phyloP scores from a whole-genome alignment of 2,113 vertebrate species.

The Desmodus rotundus region DNA sequence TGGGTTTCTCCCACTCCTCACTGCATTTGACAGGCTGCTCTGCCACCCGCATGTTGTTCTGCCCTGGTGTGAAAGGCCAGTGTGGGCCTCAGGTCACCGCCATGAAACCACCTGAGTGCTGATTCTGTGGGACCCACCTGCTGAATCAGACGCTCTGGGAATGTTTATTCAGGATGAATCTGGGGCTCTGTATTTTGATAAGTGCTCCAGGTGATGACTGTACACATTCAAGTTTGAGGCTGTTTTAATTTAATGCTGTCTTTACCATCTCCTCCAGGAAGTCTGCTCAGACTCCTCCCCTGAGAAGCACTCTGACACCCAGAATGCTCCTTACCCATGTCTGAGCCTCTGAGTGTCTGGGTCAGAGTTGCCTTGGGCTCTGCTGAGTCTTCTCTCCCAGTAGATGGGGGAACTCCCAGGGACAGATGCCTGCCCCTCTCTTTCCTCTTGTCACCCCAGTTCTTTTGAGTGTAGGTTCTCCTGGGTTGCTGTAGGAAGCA shows the following conservation, averaged over 20 bases:
- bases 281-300: neutral
- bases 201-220: neutral
- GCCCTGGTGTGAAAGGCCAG: neutral
- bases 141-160: neutral
- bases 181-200: neutral
- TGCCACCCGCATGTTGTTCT: neutral
- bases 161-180: neutral
- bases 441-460: neutral
- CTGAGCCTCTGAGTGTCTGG: neutral
- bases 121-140: neutral
- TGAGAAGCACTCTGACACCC: neutral
- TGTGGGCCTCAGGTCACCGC: neutral
- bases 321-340: neutral
- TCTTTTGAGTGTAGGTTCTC: neutral
- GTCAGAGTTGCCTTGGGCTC: neutral
- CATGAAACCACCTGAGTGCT: neutral
- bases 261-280: neutral
- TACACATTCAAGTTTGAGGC: neutral
- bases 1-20: neutral
- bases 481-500: neutral
- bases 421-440: neutral
- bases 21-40: neutral
- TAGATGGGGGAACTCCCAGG: neutral
- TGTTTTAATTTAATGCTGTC: neutral
- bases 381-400: neutral